Evolutionary conservation across 2,797 vertebrate species (phyloP), one percentile per base, ranked within the genome.

Genomic region (Chelmon rostratus): DNA sequence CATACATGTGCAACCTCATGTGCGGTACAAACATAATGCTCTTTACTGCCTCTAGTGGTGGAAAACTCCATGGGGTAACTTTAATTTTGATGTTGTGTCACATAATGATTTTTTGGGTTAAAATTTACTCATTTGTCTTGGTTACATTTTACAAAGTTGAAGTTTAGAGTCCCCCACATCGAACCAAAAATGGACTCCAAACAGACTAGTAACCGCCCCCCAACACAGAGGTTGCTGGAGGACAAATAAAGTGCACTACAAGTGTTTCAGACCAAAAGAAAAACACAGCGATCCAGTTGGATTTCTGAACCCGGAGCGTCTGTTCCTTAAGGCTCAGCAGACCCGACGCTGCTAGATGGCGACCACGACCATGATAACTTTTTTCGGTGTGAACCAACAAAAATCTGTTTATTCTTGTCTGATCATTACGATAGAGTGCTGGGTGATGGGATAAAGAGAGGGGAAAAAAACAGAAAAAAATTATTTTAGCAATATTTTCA

Each of bases 401-500:
- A 81, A 86, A 88, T 68, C 77, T 52, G 86, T 93, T 89, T 84
- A 81, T 92, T 90, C 88, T 89, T 86, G 88, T 93, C 87, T 78
- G 88, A 89, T 87, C 81, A 83, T 91, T 76, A 79, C 8, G 56
- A 87, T 78, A 76, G 81, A 83, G 82, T 54, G 85, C 79, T 58
- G 75, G 78, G 77, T 54, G 85, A 79, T 58, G 75, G 78, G 77
- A 68, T 66, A 37, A 74, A 76, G 76, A 85, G 78, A 64, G 38
- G 75, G 31, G 63, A 52, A 18, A 58, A 82, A 81, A 81, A 57
- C 23, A 13, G 40, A 88, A 91, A 91, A 87, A 85, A 89, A 81
- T 85, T 94, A 90, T 90, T 94, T 95, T 94, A 95, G 95, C 94
- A 96, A 96, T 95, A 96, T 95, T 94, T 91, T 93, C 87, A 94